phyloP scores from a whole-genome alignment of 2,797 vertebrate genomes.

The Enteromius afrohamiltoni region DNA sequence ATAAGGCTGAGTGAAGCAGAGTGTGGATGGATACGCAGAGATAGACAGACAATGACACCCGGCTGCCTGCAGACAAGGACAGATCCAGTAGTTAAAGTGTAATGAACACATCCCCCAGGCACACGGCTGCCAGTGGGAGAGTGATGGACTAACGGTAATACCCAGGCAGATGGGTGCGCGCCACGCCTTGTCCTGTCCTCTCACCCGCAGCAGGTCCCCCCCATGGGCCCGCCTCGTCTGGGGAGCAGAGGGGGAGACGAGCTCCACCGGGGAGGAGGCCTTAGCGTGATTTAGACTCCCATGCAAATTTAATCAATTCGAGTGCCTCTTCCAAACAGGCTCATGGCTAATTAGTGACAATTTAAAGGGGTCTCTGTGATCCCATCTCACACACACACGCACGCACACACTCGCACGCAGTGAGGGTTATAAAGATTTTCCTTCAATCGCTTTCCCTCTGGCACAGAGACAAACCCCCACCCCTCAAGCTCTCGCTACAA shows the following conservation, averaged over 20 bases:
- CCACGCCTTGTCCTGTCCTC: conserved; percentile 70
- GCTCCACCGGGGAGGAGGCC: conserved; percentile 72
- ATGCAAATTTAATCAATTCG: conserved; percentile 90
- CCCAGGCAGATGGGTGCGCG: conserved; percentile 77
- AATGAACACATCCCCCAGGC: conserved; percentile 81
- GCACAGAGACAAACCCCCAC: conserved; percentile 72
- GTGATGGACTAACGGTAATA: conserved; percentile 83
- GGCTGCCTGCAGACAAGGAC: conserved; percentile 76
- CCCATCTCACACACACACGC: conserved; percentile 74
- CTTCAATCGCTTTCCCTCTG: conserved; percentile 78
- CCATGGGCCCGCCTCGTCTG: conserved; percentile 67
- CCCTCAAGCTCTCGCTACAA: conserved; percentile 66
- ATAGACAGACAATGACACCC: conserved; percentile 75
- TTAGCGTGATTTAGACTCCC: conserved; percentile 82
- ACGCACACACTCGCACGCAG: conserved; percentile 63
- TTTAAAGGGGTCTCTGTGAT: conserved; percentile 83
- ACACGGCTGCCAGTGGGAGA: conserved; percentile 72
- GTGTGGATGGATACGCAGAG: conserved; percentile 33
- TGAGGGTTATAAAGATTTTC: conserved; percentile 79
- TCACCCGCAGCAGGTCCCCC: conserved; percentile 62
- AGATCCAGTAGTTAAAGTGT: conserved; percentile 80
- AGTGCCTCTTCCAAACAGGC: conserved; percentile 81
- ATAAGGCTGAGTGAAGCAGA: conserved; percentile 35
- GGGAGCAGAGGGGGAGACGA: conserved; percentile 66
- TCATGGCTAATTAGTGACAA: conserved; percentile 83